These are phyloP conservation scores for Heteronetta atricapilla DNA, from an alignment of 2,113 vertebrate genomes.

Conservation along the genomic window DNA sequence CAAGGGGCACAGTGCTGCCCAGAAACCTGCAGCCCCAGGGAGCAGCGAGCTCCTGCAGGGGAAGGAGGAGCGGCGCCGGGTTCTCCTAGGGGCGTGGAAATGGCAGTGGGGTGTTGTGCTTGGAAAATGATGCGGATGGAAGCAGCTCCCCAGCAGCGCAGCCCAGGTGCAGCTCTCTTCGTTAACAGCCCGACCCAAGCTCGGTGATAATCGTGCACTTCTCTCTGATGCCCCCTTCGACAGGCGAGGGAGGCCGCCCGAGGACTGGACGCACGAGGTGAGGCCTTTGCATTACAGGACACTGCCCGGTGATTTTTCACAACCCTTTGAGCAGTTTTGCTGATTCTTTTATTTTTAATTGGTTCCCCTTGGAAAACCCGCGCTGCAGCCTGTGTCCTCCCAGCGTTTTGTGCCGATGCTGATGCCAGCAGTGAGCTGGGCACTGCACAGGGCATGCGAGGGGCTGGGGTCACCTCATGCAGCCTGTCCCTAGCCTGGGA, in stretches of 20 bases:
- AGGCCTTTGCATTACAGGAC: slow-evolving; percentile 48
- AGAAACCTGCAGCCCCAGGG: neutral
- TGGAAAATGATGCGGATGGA: neutral
- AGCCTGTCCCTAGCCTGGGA: neutral
- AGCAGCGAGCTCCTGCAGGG: neutral
- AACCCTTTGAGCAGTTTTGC: slow-evolving; percentile 54
- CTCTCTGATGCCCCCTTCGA: slow-evolving; percentile 35
- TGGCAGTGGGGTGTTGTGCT: neutral
- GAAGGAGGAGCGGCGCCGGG: neutral
- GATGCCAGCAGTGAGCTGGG: neutral
- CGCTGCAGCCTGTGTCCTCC: slow-evolving; percentile 51
- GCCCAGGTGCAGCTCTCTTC: neutral
- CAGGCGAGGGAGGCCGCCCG: slow-evolving; percentile 7
- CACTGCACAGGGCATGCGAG: neutral
- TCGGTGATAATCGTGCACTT: slow-evolving; percentile 31
- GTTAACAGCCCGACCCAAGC: neutral
- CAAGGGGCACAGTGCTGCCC: too few relatives aligned
- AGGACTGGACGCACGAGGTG: neutral
- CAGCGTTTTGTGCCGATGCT: neutral
- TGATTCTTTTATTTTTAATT: slow-evolving; percentile 70
- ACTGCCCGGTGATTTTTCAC: slow-evolving; percentile 55
- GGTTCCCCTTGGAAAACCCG: slow-evolving; percentile 63
- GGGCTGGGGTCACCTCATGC: neutral
- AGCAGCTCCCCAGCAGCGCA: neutral
- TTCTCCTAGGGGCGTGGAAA: neutral